phyloP scores from a whole-genome alignment of 64 coral and sea anemone species.

The Dendronephthya gigantea region DNA sequence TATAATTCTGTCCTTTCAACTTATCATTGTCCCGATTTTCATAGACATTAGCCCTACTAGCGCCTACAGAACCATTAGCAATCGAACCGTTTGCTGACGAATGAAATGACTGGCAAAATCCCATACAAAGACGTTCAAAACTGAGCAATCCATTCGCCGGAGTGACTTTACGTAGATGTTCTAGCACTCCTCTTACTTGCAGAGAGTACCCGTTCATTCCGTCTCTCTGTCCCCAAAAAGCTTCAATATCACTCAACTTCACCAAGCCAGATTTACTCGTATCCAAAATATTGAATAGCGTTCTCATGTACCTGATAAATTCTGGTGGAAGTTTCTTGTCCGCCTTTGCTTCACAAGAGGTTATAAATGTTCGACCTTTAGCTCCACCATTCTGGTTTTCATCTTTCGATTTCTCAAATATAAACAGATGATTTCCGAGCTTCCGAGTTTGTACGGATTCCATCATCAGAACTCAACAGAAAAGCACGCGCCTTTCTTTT shows the following conservation, averaged over 20 bases:
- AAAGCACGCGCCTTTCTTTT: neutral
- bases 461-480: neutral
- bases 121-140: conserved; percentile 78
- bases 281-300: conserved; percentile 82
- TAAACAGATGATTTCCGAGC: conserved; percentile 69
- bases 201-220: conserved; percentile 27
- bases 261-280: conserved; percentile 62
- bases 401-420: conserved; percentile 54
- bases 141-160: conserved; percentile 66
- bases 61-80: neutral
- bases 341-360: neutral
- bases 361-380: conserved; percentile 5
- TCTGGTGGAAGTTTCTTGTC: conserved; percentile 63
- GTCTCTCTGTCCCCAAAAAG: conserved; percentile 43
- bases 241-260: conserved; percentile 70
- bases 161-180: conserved; percentile 56
- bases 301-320: conserved; percentile 73
- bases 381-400: neutral
- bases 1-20: neutral
- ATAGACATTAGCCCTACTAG: neutral
- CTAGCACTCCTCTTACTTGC: conserved; percentile 39
- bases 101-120: conserved; percentile 46
- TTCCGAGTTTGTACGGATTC: conserved; percentile 28
- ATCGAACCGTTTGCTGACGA: neutral
- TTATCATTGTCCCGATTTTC: too few species aligned